Conservation (phyloP, 2,888 invertebrate genomes). For the Hecatera dysodea region DNA sequence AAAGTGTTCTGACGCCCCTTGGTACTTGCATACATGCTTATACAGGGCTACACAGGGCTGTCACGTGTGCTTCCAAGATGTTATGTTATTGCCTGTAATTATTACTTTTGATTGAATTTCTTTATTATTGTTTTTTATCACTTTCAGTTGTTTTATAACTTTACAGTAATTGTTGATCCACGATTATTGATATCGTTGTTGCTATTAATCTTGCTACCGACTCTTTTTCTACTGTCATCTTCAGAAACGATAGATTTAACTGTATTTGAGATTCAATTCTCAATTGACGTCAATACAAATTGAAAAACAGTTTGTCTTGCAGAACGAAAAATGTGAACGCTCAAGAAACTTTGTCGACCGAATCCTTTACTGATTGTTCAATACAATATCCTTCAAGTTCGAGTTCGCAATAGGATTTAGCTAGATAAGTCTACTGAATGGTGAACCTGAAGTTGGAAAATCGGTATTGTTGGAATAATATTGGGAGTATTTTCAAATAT, state of each 20-base stretch:
- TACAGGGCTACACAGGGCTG: slow-evolving; percentile 39
- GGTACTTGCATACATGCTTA: slow-evolving; percentile 36
- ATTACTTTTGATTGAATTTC: too few species aligned
- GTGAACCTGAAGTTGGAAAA: slow-evolving; percentile 12
- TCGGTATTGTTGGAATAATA: not conserved
- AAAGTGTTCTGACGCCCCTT: slow-evolving; percentile 52
- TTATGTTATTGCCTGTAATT: too few species aligned
- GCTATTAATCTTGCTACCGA: not conserved
- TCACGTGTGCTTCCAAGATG: slow-evolving; percentile 27
- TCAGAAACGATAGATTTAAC: not conserved
- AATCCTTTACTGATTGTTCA: slow-evolving; percentile 54
- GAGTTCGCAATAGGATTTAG: slow-evolving; percentile 31
- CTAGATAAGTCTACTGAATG: slow-evolving; percentile 40
- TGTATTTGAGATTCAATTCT: slow-evolving; percentile 14
- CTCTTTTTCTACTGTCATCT: not conserved
- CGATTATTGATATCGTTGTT: not conserved
- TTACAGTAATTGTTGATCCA: not conserved
- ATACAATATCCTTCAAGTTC: slow-evolving; percentile 48
- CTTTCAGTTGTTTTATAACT: not conserved
- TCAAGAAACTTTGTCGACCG: slow-evolving; percentile 37
- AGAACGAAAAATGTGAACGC: slow-evolving; percentile 32
- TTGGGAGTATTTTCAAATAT: slow-evolving; percentile 8
- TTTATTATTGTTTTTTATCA: not conserved
- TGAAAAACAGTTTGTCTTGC: slow-evolving; percentile 33
- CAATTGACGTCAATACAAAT: slow-evolving; percentile 14